Base-by-base conservation (phyloP, 1,140 invertebrate genomes). In the Doryteuthis pealeii region DNA sequence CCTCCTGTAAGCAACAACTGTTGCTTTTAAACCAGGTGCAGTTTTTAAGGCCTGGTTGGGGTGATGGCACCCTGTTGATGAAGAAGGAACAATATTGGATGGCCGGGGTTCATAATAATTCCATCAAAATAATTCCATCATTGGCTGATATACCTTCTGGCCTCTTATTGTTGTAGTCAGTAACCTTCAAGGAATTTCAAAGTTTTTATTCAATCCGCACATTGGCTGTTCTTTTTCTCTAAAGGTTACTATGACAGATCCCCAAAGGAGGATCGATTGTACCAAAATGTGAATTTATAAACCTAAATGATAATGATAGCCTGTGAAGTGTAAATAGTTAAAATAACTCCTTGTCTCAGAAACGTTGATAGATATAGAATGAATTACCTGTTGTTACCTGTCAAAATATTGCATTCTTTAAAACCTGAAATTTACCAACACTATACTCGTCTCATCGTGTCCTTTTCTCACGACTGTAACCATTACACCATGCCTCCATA, bases 11-110 rank as follows among this genome's bases (percentile, higher is more conserved):
- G 74, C 88, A 89, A 74, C 88, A 89, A 62, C 84, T 86, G 70
- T 87, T 86, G 31, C 86, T 81, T 33, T 83, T 82, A 74, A 84
- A 89, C 87, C 87, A 88, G 4, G 88, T 87, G 77, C 88, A 89
- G 77, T 89, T 89, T 66, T 84, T 85, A 30, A 89, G 77, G 49
- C 76, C 79, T 14, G 84, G 83, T 75, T 88, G 87, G 2, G 85
- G 82, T 40, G 82, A 79, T 18, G 87, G 87, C 1, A 86, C 86
- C 31, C 88, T 75, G 78, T 89, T 89, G 75, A 83, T 82, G 76
- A 88, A 89, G 76, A 89, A 89, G 6, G 88, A 82, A 77, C 88
- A 89, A 74, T 83, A 88, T 66, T 83, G 76, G 54, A 78, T 22
- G 6, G 66, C 43, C 28, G 75, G 54, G 18, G 40, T 31, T 12